phyloP scores from a whole-genome alignment of 1,140 invertebrate genomes.

The Zaprionus nigranus region DNA sequence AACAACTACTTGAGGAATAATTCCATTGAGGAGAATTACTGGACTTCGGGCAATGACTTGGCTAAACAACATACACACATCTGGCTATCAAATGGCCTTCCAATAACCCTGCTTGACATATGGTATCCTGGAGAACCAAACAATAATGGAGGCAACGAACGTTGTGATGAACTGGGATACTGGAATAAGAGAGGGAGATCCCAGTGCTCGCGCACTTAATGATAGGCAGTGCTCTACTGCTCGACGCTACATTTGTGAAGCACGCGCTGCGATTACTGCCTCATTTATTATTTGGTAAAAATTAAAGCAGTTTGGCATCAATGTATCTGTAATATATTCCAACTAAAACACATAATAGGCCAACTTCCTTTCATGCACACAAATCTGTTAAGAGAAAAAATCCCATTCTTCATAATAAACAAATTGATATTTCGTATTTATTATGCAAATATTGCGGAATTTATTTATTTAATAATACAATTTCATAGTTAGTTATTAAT shows the following conservation, averaged over 20 bases:
- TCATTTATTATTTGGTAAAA: conserved; percentile 48
- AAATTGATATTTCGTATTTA: conserved; percentile 41
- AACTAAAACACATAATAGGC: too few species aligned
- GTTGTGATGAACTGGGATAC: neutral
- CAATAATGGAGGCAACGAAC: neutral
- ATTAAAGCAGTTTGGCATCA: too few species aligned
- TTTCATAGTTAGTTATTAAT: conserved; percentile 35
- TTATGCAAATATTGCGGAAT: conserved; percentile 77
- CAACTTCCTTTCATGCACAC: too few species aligned
- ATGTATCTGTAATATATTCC: too few species aligned
- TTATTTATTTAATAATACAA: conserved; percentile 52
- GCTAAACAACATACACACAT: neutral
- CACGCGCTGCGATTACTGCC: conserved; percentile 54
- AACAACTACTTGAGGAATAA: neutral
- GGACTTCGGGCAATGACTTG: conserved; percentile 1
- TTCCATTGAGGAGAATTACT: neutral
- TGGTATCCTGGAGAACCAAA: neutral
- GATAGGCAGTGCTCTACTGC: neutral
- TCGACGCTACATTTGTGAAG: conserved; percentile 32
- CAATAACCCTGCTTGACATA: neutral
- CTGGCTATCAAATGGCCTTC: neutral
- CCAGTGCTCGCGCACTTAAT: neutral
- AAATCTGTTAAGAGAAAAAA: too few species aligned
- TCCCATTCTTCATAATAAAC: too few species aligned
- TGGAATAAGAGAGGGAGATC: neutral